Conservation (phyloP, 2,888 invertebrate species). For the Cantharis lateralis region DNA sequence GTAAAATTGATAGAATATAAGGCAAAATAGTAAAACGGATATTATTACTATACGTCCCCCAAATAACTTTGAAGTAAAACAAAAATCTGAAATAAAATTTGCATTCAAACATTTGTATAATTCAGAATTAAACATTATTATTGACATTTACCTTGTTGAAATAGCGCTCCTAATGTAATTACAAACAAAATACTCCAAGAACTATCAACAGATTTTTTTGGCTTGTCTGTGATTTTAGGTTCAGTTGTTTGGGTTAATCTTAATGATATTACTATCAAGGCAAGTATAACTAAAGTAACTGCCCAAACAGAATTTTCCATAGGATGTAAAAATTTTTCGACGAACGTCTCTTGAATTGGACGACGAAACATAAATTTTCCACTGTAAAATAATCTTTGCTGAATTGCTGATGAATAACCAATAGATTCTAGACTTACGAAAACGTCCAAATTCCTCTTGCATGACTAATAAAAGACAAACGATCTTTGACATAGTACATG, state of each 20-base stretch:
- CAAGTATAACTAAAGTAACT: conserved; percentile 44
- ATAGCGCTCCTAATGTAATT: conserved; percentile 50
- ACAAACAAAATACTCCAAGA: conserved; percentile 57
- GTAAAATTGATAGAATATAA: conserved; percentile 71
- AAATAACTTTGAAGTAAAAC: neutral
- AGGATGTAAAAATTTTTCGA: conserved; percentile 67
- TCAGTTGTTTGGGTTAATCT: conserved; percentile 33
- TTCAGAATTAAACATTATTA: neutral
- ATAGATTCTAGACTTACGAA: conserved; percentile 32
- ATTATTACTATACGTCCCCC: conserved; percentile 43
- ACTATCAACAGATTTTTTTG: conserved; percentile 25
- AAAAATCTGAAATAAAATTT: conserved; percentile 23
- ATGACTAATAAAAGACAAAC: conserved; percentile 42
- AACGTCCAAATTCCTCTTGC: conserved; percentile 45
- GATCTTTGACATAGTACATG: conserved; percentile 42
- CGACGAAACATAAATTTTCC: conserved; percentile 71
- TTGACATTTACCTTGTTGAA: conserved; percentile 43
- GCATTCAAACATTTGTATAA: neutral
- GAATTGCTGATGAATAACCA: too few relatives aligned
- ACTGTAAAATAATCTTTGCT: too few relatives aligned
- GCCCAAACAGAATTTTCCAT: conserved; percentile 64
- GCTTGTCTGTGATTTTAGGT: neutral
- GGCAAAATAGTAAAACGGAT: conserved; percentile 57
- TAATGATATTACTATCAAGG: conserved; percentile 38
- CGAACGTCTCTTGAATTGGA: conserved; percentile 64